phyloP scores from a whole-genome alignment of 2,113 vertebrate genomes.

The Numenius arquata region DNA sequence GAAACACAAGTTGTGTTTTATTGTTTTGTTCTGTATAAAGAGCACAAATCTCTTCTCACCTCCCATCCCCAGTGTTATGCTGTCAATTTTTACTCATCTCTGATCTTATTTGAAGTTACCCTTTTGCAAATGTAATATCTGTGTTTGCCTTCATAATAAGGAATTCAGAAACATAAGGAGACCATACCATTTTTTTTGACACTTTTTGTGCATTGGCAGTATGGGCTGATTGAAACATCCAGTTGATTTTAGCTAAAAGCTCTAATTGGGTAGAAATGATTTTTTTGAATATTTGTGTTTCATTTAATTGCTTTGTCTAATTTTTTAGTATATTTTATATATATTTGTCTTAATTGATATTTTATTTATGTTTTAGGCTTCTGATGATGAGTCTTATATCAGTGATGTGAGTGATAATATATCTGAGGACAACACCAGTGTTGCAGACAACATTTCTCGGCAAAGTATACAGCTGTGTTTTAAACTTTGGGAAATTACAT shows the following conservation, averaged over 20 bases:
- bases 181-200: neutral
- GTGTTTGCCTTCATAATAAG: neutral
- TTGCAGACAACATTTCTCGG: constrained; percentile 94
- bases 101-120: neutral
- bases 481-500: neutral
- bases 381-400: constrained; percentile 98
- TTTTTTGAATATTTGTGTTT: neutral
- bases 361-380: constrained; percentile 80
- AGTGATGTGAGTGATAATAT: constrained; percentile 99
- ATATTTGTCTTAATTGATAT: neutral
- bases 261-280: neutral
- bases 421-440: constrained; percentile 99
- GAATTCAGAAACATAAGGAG: neutral
- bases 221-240: neutral
- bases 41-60: neutral
- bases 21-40: neutral
- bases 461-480: constrained; percentile 84
- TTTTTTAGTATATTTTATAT: neutral
- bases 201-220: neutral
- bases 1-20: neutral
- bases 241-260: neutral
- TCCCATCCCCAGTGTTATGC: accelerated
- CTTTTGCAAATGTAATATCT: neutral
- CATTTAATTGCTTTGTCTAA: neutral
- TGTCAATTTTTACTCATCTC: neutral